Percentiles rank a stretch among this genome's conserved stretches.
Evolutionary conservation across 2,888 invertebrate species (phyloP).

Genomic region (Siphlonurus alternatus): DNA sequence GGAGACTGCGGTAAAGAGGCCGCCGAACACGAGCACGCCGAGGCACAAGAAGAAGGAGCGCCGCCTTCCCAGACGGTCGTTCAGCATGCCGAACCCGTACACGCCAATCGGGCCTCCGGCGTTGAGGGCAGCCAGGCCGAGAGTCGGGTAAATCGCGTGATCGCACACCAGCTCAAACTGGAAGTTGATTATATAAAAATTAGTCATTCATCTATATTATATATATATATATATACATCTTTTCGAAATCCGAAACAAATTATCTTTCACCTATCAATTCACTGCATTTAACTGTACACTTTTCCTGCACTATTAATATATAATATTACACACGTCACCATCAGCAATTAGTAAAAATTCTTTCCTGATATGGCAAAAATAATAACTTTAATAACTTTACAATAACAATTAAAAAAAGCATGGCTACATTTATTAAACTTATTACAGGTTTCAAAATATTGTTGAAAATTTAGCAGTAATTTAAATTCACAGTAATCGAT

Average conservation of each 20-base stretch:
- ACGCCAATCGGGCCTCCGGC: constrained; percentile 81
- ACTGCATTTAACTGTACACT: no score
- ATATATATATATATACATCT: not conserved
- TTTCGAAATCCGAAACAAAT: not conserved
- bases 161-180: constrained; percentile 86
- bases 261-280: not conserved
- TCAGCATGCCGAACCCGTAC: constrained; percentile 68
- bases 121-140: constrained; percentile 71
- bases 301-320: not conserved
- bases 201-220: not conserved
- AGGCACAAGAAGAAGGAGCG: constrained; percentile 75
- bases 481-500: no score
- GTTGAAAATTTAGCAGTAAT: no score
- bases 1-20: constrained; percentile 61
- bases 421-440: no score
- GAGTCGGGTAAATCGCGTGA: constrained; percentile 68
- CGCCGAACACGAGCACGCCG: constrained; percentile 61
- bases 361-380: no score
- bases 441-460: no score
- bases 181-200: constrained; percentile 19
- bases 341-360: not conserved
- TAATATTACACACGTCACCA: not conserved
- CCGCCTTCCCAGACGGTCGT: constrained; percentile 73
- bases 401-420: no score
- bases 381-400: no score